These are phyloP conservation scores for Calosoma granatense DNA, from an alignment of 1,140 invertebrate species.

Conservation along the genomic window DNA sequence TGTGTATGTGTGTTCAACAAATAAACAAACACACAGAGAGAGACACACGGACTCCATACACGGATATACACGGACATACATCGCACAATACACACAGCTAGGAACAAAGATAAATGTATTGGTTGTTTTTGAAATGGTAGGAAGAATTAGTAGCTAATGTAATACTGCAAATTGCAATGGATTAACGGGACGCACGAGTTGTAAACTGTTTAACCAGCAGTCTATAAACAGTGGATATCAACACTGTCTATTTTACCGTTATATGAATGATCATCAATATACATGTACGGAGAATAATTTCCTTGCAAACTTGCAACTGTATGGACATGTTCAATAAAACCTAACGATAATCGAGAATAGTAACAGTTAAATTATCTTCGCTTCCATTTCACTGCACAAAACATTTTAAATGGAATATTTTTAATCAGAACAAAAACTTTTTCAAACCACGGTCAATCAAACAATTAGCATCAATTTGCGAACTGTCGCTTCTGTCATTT, in stretches of 20 bases:
- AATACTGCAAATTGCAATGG: constrained; percentile 5
- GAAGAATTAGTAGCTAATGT: constrained; percentile 9
- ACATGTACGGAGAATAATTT: too few species aligned
- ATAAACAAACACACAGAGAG: too few species aligned
- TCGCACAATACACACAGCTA: too few species aligned
- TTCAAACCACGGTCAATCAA: not conserved
- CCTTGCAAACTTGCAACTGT: too few species aligned
- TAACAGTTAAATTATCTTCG: too few species aligned
- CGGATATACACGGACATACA: too few species aligned
- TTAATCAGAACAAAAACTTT: too few species aligned
- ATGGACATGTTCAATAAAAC: too few species aligned
- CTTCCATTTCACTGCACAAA: too few species aligned
- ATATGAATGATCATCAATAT: not conserved
- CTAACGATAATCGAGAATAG: too few species aligned
- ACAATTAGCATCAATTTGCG: not conserved
- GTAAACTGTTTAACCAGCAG: not conserved
- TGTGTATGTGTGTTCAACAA: not conserved
- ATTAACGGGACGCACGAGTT: not conserved
- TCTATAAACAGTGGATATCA: not conserved
- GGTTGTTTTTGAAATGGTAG: not conserved
- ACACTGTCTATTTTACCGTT: not conserved
- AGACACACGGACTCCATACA: not conserved
- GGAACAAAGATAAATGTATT: not conserved
- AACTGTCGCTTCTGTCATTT: not conserved
- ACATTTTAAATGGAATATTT: too few species aligned